Base-by-base conservation (phyloP, 2,797 vertebrate genomes). In the Fundulus diaphanus region DNA sequence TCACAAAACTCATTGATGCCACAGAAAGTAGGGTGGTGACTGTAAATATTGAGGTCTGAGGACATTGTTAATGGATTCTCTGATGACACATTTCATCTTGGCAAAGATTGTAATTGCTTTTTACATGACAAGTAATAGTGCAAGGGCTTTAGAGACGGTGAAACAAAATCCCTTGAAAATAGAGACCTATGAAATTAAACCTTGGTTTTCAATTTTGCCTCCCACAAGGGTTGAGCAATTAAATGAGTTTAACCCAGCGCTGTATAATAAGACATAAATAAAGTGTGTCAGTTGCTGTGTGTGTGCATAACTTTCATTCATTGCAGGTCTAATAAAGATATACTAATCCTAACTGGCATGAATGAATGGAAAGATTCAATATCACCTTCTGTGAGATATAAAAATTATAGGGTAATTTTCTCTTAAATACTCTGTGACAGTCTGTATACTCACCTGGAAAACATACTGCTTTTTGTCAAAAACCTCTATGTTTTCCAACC, bases 191-290 rank as follows among this genome's bases (percentile, higher is more conserved):
- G 92, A 94, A 95, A 95, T 96, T 95, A 96, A 95, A 94, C 92
- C 92, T 94, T 80, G 87, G 85, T 94, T 95, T 95, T 96, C 94
- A 96, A 95, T 96, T 95, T 95, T 81, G 89, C 48, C 86, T 95
- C 95, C 94, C 95, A 84, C 82, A 85, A 88, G 95, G 92, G 76
- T 90, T 88, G 81, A 83, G 86, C 86, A 92, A 92, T 92, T 93
- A 95, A 94, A 93, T 87, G 87, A 91, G 86, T 92, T 91, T 81
- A 92, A 92, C 87, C 88, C 83, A 84, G 76, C 70, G 77, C 75
- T 72, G 73, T 78, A 78, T 92, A 94, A 94, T 93, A 87, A 92
- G 90, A 87, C 88, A 92, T 93, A 93, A 93, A 94, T 93, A 94
- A 69, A 84, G 87, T 88, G 48, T 66, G 61, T 29, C 5, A 51